Conservation (phyloP, 2,113 vertebrate species). For the Tychaedon coryphoeus region DNA sequence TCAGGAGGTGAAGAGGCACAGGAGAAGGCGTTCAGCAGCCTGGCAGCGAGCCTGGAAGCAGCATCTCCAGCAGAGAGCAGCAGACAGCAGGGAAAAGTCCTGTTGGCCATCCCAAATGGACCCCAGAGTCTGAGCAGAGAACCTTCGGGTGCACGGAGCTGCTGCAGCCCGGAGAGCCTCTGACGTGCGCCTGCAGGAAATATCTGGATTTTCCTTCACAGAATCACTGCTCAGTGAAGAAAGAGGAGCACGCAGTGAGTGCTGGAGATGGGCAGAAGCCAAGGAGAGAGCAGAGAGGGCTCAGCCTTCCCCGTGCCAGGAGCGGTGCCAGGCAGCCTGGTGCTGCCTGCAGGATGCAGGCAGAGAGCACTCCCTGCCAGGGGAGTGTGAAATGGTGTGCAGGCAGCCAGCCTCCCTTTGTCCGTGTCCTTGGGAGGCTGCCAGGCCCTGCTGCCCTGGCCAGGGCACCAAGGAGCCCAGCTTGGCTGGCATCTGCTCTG, state of each 20-base stretch:
- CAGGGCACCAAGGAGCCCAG: conserved; percentile 22
- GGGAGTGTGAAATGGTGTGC: not conserved
- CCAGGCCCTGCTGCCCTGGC: conserved; percentile 43
- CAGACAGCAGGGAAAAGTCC: not conserved
- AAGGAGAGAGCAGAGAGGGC: not conserved
- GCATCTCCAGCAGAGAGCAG: not conserved
- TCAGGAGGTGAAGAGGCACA: not conserved
- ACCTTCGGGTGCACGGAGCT: fast-evolving
- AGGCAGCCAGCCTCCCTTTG: conserved; percentile 49
- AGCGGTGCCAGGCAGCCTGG: not conserved
- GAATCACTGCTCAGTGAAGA: not conserved
- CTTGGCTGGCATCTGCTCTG: conserved; percentile 62
- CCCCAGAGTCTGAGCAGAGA: not conserved
- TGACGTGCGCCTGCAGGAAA: not conserved
- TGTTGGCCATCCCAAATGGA: not conserved
- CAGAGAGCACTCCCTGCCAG: not conserved
- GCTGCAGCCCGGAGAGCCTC: not conserved
- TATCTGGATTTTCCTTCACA: not conserved
- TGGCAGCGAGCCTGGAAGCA: not conserved
- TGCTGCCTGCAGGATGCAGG: not conserved
- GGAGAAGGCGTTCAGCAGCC: not conserved
- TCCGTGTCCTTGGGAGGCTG: conserved; percentile 61
- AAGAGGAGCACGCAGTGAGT: not conserved
- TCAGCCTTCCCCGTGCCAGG: not conserved
- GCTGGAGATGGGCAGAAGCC: not conserved